These are phyloP conservation scores for Hesperophylax magnus DNA, from an alignment of 1,140 invertebrate species.

Conservation along the genomic window DNA sequence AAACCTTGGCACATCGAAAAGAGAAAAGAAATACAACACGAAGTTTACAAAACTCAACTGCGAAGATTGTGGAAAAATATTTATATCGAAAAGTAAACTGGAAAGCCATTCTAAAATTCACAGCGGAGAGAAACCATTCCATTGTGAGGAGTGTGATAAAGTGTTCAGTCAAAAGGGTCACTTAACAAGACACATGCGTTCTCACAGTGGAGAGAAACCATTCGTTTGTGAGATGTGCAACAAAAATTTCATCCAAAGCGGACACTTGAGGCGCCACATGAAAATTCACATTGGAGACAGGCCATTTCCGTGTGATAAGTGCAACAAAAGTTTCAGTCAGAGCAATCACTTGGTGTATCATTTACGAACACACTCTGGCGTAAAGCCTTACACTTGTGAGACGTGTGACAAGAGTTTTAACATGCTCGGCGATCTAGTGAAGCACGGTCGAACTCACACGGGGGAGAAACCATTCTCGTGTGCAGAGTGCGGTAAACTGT, in stretches of 20 bases:
- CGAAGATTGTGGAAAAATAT: background rate
- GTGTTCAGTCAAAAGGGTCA: background rate
- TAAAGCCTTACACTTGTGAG: conserved; percentile 59
- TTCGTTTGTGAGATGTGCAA: background rate
- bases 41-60: background rate
- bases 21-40: no score
- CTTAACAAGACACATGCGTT: background rate
- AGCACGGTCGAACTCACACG: conserved; percentile 59
- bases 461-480: conserved; percentile 70
- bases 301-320: background rate
- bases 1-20: no score
- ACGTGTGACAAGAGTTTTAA: conserved; percentile 61
- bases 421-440: conserved; percentile 57
- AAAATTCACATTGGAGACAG: conserved; percentile 4
- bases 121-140: background rate
- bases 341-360: conserved; percentile 43
- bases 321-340: background rate
- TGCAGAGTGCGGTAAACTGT: conserved; percentile 70
- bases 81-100: background rate
- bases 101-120: background rate
- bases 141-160: background rate
- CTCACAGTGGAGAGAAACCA: background rate
- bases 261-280: background rate
- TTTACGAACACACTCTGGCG: conserved; percentile 59
- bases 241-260: background rate